Evolutionary conservation across 2,797 vertebrate genomes (phyloP).

Genomic region (Enteromius anoplus): DNA sequence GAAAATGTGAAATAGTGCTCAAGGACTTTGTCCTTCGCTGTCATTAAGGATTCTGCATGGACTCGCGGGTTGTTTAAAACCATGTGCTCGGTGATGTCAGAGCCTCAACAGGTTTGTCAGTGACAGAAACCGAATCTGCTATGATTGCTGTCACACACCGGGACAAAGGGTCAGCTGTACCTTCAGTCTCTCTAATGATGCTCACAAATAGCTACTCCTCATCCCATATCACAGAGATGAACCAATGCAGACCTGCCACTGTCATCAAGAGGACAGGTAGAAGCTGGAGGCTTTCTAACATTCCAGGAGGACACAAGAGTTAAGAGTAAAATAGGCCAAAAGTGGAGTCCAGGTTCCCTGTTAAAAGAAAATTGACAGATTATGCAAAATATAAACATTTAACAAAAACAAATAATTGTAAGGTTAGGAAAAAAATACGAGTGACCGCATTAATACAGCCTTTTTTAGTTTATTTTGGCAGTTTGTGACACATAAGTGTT

Average conservation of each 20-base stretch:
- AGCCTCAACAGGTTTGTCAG: slow-evolving; percentile 15
- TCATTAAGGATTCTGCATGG: slow-evolving; percentile 11
- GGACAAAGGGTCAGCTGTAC: slow-evolving; percentile 57
- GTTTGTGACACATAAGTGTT: slow-evolving; percentile 42
- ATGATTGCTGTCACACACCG: slow-evolving; percentile 42
- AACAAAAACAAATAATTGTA: neutral
- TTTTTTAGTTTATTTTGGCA: slow-evolving; percentile 50
- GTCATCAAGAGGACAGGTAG: slow-evolving; percentile 46
- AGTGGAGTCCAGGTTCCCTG: neutral
- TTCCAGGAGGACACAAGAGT: slow-evolving; percentile 28
- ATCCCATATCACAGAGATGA: slow-evolving; percentile 52
- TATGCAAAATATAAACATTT: neutral
- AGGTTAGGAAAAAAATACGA: neutral
- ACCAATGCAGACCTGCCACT: slow-evolving; percentile 48
- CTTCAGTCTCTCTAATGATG: slow-evolving; percentile 58
- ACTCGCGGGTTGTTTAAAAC: slow-evolving; percentile 29
- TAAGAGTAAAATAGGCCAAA: slow-evolving; percentile 21
- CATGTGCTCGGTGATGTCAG: slow-evolving; percentile 26
- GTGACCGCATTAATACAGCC: slow-evolving; percentile 7
- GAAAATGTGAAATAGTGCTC: slow-evolving; percentile 47
- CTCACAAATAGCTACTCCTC: slow-evolving; percentile 56
- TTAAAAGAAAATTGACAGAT: neutral
- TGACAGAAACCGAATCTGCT: slow-evolving; percentile 43
- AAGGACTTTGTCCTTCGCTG: slow-evolving; percentile 34
- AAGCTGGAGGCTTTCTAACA: slow-evolving; percentile 28